A percentile compares a stretch with the other conserved stretches of the same genome.
Evolutionary conservation across 2,797 vertebrate genomes (phyloP).

Genomic region (Stomatorhinus walkeri): DNA sequence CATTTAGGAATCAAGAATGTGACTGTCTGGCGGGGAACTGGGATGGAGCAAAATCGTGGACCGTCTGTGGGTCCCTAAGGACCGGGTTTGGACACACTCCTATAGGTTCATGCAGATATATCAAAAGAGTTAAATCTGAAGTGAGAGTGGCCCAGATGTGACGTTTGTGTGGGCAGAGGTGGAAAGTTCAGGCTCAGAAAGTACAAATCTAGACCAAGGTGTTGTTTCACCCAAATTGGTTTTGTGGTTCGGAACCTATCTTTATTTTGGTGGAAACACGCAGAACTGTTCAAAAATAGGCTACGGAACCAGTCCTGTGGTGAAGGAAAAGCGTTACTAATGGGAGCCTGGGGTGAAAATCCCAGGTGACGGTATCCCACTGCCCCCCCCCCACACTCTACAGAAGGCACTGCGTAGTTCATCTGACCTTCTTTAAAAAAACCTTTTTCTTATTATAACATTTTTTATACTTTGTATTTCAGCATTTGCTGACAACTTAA

Average conservation of each 20-base stretch:
- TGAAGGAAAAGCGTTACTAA: slow-evolving; percentile 26
- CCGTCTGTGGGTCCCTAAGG: background rate
- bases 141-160: background rate
- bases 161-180: background rate
- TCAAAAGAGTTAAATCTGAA: background rate
- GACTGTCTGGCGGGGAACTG: background rate
- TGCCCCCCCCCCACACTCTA: background rate
- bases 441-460: background rate
- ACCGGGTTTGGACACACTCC: background rate
- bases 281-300: background rate
- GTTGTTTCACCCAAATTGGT: background rate
- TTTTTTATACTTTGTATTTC: slow-evolving; percentile 16
- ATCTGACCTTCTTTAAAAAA: background rate
- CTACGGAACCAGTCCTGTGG: background rate
- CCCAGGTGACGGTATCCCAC: slow-evolving; percentile 1
- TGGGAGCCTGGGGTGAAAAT: slow-evolving; percentile 54
- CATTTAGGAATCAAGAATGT: background rate
- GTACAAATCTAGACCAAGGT: background rate
- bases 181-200: background rate
- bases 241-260: background rate
- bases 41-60: background rate
- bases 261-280: background rate
- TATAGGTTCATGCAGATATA: background rate
- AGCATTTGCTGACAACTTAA: background rate
- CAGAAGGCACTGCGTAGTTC: background rate